Conservation (phyloP, 2,888 invertebrate species). For the Morinoia aosen region DNA sequence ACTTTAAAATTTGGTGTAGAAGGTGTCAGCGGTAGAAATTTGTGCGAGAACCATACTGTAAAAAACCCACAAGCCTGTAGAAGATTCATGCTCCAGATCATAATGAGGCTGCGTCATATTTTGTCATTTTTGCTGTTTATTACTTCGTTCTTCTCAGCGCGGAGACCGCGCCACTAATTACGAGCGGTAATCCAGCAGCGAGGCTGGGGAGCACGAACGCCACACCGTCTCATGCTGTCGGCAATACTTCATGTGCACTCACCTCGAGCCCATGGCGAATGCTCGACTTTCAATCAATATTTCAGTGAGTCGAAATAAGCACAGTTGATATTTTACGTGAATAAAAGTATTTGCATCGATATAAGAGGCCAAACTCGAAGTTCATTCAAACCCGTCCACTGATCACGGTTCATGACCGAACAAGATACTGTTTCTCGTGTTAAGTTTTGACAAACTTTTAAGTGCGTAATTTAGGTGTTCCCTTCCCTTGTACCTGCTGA, state of each 20-base stretch:
- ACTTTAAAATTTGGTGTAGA: background rate
- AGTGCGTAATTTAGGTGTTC: no score
- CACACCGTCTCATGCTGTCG: background rate
- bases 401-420: background rate
- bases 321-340: background rate
- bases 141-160: background rate
- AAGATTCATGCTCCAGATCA: background rate
- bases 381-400: background rate
- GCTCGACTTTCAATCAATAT: background rate
- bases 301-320: background rate
- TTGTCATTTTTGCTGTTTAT: background rate
- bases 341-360: background rate
- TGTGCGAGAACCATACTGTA: background rate
- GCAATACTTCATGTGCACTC: background rate
- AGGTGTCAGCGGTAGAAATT: background rate
- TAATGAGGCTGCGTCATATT: background rate
- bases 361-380: background rate
- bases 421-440: no score
- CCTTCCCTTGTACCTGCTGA: no score
- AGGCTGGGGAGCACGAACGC: background rate
- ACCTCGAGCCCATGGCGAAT: background rate
- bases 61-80: background rate
- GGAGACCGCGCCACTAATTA: background rate
- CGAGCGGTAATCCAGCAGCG: background rate
- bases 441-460: no score